A percentile compares a stretch with the other conserved stretches of the same genome.
Conservation (phyloP, 2,888 invertebrate genomes). For the Empis livida region DNA sequence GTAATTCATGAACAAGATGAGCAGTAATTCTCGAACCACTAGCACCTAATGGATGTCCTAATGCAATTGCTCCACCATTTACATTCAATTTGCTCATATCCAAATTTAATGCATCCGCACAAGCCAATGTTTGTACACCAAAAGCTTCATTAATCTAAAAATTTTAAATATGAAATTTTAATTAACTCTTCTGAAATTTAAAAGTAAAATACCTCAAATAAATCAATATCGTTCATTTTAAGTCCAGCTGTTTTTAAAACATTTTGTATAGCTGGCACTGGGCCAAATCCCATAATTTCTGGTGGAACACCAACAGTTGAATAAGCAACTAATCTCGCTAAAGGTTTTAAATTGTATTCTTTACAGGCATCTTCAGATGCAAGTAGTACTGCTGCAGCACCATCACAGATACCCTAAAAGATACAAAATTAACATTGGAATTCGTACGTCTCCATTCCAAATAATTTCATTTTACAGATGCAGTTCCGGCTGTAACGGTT, state of each 20-base stretch:
- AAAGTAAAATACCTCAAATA: conserved; percentile 63
- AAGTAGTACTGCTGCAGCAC: conserved; percentile 84
- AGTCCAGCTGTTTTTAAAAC: conserved; percentile 68
- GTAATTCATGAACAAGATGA: conserved; percentile 83
- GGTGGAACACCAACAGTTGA: conserved; percentile 93
- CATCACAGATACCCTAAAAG: conserved; percentile 87
- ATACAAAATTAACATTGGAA: neutral
- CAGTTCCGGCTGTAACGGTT: conserved; percentile 85
- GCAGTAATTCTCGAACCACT: conserved; percentile 86
- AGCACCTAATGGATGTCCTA: conserved; percentile 96
- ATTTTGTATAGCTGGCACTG: conserved; percentile 83
- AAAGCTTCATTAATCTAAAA: conserved; percentile 95
- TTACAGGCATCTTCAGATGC: conserved; percentile 85
- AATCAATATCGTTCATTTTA: conserved; percentile 73
- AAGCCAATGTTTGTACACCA: conserved; percentile 86
- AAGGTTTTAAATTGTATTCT: conserved; percentile 65
- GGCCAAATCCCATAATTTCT: conserved; percentile 95
- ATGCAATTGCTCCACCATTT: conserved; percentile 90
- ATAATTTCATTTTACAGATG: conserved; percentile 53
- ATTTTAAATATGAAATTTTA: conserved; percentile 3
- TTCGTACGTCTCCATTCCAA: no score
- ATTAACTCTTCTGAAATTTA: neutral
- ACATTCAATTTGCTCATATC: conserved; percentile 83
- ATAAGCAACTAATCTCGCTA: conserved; percentile 85
- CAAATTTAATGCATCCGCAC: conserved; percentile 75